Evolutionary conservation across 2,797 vertebrate genomes (phyloP), one percentile per base, ranked within the genome.

Genomic region (Erpetoichthys calabaricus): DNA sequence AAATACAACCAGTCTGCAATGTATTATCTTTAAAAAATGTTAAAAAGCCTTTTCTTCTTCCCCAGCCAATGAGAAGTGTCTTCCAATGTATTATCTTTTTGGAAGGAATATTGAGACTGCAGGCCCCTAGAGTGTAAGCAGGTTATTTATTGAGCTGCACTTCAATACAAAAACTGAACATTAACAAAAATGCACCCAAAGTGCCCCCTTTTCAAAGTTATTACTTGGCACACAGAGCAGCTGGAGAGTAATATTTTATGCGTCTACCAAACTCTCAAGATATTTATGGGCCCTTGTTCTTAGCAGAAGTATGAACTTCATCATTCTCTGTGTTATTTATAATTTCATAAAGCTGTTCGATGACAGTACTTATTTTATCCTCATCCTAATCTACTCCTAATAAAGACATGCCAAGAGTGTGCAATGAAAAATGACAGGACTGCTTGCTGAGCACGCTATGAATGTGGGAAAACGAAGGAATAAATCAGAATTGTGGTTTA

Each of bases 281-380:
- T 72, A 75, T 73, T 71, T 70, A 73, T 59, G 56, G 61, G 45
- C 60, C 58, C 42, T 58, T 42, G 65, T 76, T 71, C 66, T 75
- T 65, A 69, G 62, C 65, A 58, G 64, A 69, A 79, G 63, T 70
- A 68, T 76, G 62, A 73, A 59, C 56, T 76, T 72, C 74, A 78
- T 86, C 72, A 78, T 75, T 80, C 73, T 70, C 74, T 69, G 65
- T 62, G 5, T 82, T 84, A 80, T 86, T 88, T 89, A 84, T 88
- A 88, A 90, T 91, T 91, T 88, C 89, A 91, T 92, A 91, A 91
- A 88, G 78, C 80, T 75, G 78, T 83, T 82, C 60, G 66, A 64
- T 88, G 86, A 85, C 82, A 82, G 84, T 74, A 75, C 72, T 84
- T 89, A 87, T 89, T 92, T 92, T 88, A 91, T 87, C 66, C 70